Conservation (phyloP, 2,113 vertebrate genomes). For the Cyanistes caeruleus region DNA sequence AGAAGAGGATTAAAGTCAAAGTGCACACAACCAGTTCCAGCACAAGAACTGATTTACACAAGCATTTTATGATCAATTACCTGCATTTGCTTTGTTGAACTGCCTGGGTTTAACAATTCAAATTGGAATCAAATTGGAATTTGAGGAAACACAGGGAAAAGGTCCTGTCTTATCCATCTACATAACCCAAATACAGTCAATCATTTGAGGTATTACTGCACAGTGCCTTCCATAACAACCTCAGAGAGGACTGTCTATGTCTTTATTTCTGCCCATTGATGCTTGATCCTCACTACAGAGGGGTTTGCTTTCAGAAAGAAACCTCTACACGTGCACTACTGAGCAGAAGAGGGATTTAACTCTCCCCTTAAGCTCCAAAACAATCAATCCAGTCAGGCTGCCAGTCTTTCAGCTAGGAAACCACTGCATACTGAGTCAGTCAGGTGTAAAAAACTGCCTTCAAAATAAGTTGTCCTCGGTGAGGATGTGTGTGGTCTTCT, state of each 20-base stretch:
- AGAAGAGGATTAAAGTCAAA: background rate
- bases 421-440: fast-evolving
- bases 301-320: background rate
- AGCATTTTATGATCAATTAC: background rate
- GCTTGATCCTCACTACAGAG: background rate
- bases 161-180: background rate
- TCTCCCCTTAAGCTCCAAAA: background rate
- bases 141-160: background rate
- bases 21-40: background rate
- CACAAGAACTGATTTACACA: background rate
- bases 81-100: background rate
- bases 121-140: background rate
- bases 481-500: background rate
- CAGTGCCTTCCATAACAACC: background rate
- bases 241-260: background rate
- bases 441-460: background rate
- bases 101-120: background rate
- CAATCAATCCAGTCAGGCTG: background rate
- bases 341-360: background rate
- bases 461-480: background rate
- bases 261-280: background rate
- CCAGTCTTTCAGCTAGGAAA: background rate
- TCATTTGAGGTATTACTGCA: background rate
- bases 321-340: background rate
- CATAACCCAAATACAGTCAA: background rate